Evolutionary conservation across 1,140 invertebrate genomes (phyloP), one percentile per base, ranked within the genome.

Genomic region (Orius insidiosus): DNA sequence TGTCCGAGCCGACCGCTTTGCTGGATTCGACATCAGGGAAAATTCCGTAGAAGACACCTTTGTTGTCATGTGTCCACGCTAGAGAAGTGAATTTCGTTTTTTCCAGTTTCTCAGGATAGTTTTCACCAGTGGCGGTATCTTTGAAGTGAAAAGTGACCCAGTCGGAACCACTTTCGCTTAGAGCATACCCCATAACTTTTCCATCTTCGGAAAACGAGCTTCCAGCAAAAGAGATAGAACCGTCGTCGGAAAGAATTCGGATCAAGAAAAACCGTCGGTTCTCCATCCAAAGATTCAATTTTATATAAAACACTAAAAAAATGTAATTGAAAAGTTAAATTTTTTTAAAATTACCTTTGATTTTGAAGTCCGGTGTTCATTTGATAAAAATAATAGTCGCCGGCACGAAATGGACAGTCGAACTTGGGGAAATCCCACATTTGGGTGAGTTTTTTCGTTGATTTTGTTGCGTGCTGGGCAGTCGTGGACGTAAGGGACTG

Each of bases 391-490:
- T 94, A 98, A 60, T 76, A 75, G 47, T 79, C 66, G 9, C 93
- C 92, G 58, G 80, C 71, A 58, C 74, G 76, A 52, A 71, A 75
- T 0, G 92, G 92, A 56, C 84, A 85, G 0, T 85, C 81, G 64
- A 85, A 95, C 64, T 95, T 97, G 24, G 89, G 86, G 68, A 86
- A 98, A 64, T 99, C 83, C 89, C 89, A 96, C 2, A 97, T 66
- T 54, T 92, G 77, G 0, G 81, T 95, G 2, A 98, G 68, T 48
- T 78, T 70, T n/a, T 38, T 72, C 63, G 55, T 80, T 75, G 35
- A 97, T 76, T 42, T 76, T 72, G 8, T 76, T 62, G 54, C 83
- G 78, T 37, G 74, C 68, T 4, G 74, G 66, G 58, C 84, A 95
- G 11, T 69, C 66, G 51, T 86, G 70, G 3, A 98, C 67, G 64